A percentile compares a stretch with the other conserved stretches of the same genome.
These are phyloP conservation scores for Rotaria magnacalcarata DNA, from an alignment of 2,888 invertebrate species.

Conservation along the genomic window DNA sequence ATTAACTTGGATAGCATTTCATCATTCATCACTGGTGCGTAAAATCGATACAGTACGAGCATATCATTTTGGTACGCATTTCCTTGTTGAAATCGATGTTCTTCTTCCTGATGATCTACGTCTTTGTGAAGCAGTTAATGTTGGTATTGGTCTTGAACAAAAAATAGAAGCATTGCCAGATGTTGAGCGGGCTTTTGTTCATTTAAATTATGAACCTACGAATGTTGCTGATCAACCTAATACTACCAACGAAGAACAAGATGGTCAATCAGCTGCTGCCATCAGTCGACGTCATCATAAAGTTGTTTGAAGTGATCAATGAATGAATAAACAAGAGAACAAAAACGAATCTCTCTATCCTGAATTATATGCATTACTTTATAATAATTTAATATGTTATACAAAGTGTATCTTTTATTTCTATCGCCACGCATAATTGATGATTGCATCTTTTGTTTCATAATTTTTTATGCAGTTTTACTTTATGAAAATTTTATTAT, in stretches of 20 bases:
- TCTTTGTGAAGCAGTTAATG: background rate
- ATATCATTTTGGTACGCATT: background rate
- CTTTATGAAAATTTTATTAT: background rate
- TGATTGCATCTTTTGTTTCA: background rate
- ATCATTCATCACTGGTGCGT: slow-evolving; percentile 50
- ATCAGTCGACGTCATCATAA: background rate
- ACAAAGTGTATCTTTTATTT: background rate
- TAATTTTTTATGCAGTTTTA: background rate
- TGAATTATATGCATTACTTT: too few relatives aligned
- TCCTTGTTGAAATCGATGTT: background rate
- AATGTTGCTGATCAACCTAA: background rate
- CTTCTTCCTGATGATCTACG: background rate
- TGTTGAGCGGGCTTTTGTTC: background rate
- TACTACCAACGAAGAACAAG: background rate
- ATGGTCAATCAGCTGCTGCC: background rate
- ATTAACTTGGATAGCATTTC: slow-evolving; percentile 56
- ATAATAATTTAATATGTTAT: too few relatives aligned
- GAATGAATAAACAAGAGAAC: background rate
- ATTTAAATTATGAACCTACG: background rate
- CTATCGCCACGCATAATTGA: background rate
- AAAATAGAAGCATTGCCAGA: background rate
- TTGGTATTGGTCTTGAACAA: background rate
- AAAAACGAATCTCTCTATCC: too few relatives aligned
- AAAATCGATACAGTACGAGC: slow-evolving; percentile 57
- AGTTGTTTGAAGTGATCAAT: background rate